Evolutionary conservation across 2,888 invertebrate genomes (phyloP).

Genomic region (Crossocerus cetratus): DNA sequence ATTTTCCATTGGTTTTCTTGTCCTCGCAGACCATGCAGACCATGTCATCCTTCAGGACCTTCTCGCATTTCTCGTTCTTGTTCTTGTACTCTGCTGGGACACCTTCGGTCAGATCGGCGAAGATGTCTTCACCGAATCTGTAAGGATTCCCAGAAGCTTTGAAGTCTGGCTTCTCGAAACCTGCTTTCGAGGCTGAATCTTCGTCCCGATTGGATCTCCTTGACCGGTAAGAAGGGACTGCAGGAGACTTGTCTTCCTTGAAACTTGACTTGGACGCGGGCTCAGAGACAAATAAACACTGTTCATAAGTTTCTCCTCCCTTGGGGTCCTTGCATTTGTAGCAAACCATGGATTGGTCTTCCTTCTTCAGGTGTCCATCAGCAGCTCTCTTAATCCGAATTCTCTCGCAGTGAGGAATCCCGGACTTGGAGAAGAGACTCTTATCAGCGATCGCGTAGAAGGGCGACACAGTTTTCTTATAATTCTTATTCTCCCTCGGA

Average conservation of each 20-base stretch:
- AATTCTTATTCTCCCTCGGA: conserved; percentile 59
- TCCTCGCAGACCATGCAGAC: conserved; percentile 87
- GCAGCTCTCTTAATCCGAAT: conserved; percentile 27
- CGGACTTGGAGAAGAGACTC: conserved; percentile 53
- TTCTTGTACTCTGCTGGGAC: conserved; percentile 80
- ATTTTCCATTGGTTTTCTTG: conserved; percentile 86
- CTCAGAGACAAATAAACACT: conserved; percentile 78
- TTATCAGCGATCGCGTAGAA: conserved; percentile 49
- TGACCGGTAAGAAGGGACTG: conserved; percentile 22
- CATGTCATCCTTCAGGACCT: conserved; percentile 83
- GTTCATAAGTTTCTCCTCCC: conserved; percentile 78
- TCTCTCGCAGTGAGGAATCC: conserved; percentile 61
- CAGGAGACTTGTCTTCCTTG: neutral
- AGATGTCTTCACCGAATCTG: conserved; percentile 73
- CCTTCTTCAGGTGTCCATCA: conserved; percentile 25
- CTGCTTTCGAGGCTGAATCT: conserved; percentile 54
- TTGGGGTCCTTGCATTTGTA: conserved; percentile 79
- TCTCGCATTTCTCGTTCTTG: conserved; percentile 83
- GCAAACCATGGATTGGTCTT: conserved; percentile 75
- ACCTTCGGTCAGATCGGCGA: conserved; percentile 77
- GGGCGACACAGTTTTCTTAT: conserved; percentile 58
- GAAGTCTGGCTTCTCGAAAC: conserved; percentile 3
- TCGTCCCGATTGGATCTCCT: conserved; percentile 68
- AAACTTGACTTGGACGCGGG: conserved; percentile 19
- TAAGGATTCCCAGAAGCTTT: conserved; percentile 75